phyloP scores from a whole-genome alignment of 2,888 invertebrate genomes.

The Gnatocerus cornutus region DNA sequence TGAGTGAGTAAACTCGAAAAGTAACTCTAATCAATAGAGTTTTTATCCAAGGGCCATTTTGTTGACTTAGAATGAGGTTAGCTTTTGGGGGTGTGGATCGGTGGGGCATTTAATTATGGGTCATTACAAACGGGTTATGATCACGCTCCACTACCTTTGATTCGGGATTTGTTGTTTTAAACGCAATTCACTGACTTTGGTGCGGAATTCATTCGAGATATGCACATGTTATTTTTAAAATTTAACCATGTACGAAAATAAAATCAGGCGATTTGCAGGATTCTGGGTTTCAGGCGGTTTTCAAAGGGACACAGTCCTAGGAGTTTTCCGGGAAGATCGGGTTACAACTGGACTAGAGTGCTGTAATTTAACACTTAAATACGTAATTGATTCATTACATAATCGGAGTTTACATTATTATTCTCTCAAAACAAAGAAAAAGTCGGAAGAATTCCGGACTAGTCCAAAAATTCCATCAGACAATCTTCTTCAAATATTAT shows the following conservation, averaged over 20 bases:
- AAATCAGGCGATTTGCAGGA: slow-evolving; percentile 1
- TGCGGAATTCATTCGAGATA: neutral
- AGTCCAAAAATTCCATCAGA: neutral
- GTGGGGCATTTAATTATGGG: slow-evolving; percentile 21
- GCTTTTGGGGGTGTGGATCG: slow-evolving; percentile 34
- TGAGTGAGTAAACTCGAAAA: neutral
- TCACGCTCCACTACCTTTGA: slow-evolving; percentile 11
- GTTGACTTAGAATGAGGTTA: slow-evolving; percentile 19
- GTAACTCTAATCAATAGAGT: too few species aligned
- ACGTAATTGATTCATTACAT: too few species aligned
- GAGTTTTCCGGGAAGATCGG: too few species aligned
- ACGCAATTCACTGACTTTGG: slow-evolving; percentile 1
- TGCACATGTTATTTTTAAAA: slow-evolving; percentile 37
- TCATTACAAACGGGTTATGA: slow-evolving; percentile 2
- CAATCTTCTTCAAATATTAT: neutral
- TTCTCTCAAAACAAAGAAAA: too few species aligned
- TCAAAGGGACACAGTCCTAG: neutral
- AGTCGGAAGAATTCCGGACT: too few species aligned
- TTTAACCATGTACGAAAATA: slow-evolving; percentile 16
- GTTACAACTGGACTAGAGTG: too few species aligned
- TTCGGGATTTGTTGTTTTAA: neutral
- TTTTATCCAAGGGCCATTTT: neutral
- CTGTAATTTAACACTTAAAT: too few species aligned
- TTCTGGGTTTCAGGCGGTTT: neutral
- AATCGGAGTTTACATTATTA: too few species aligned